Evolutionary conservation across 1,140 invertebrate genomes (phyloP), one percentile per base, ranked within the genome.

Genomic region (Ephestia elutella): DNA sequence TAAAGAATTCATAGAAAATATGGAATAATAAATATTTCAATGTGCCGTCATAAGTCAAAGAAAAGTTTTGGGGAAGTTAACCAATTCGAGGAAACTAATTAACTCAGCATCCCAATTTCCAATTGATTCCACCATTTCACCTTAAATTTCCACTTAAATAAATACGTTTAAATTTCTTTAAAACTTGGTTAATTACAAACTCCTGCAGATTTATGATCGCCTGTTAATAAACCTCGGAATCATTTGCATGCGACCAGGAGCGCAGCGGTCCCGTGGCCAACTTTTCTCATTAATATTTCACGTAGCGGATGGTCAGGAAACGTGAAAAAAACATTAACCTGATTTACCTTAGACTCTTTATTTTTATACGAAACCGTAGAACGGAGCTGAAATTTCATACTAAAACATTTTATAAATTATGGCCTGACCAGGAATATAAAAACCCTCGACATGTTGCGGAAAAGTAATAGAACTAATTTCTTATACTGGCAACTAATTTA

Each of bases 251-350:
- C 50, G 18, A 53, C 50, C 20, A 53, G 50, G 5, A 53, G 50
- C 50, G 19, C 49, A 53, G 19, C 19, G 21, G 50, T 53, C 5
- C 13, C 50, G n/a, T 13, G 38, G 38, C 50, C 15, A 25, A 53
- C 19, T 53, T 53, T 53, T 53, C 50, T 53, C 50, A 53, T 53
- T 53, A 53, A 53, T 53, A 20, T 53, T 25, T 25, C 20, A 53
- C 50, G 50, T 44, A 44, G 38, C 20, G 50, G 50, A 25, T 17
- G 13, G 50, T 25, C 11, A 25, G 19, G 21, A 53, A 53, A 53
- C 50, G 50, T 53, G 50, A 25, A 53, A 53, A n/a, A 53, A 53
- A 44, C 38, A 32, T 32, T 44, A 44, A 44, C 38, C 38, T 44
- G 38, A 15, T 44, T 44, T 44, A 44, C 30, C 30, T 32, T 32